A percentile compares a stretch with the other conserved stretches of the same genome.
These are phyloP conservation scores for Balanococcus diminutus DNA, from an alignment of 2,888 invertebrate species.

Conservation along the genomic window DNA sequence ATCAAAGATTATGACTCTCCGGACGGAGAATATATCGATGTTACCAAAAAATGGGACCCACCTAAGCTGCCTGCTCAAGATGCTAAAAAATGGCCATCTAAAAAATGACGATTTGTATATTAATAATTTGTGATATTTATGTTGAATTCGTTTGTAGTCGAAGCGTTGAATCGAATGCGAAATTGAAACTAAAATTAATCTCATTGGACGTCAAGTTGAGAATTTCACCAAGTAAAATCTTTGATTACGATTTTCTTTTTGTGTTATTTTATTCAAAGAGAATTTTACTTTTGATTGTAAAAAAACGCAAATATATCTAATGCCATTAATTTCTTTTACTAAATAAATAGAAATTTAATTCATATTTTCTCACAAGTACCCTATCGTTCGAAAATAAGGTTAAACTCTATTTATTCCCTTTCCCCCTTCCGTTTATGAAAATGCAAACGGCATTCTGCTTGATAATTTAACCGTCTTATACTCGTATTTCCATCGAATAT, in stretches of 20 bases:
- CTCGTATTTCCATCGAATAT: neutral
- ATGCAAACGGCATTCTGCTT: neutral
- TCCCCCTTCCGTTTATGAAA: neutral
- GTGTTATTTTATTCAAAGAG: neutral
- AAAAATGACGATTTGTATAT: neutral
- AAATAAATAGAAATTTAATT: too few relatives aligned
- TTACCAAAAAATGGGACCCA: constrained; percentile 77
- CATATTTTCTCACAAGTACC: too few relatives aligned
- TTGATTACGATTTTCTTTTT: too few relatives aligned
- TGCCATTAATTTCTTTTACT: too few relatives aligned
- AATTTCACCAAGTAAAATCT: too few relatives aligned
- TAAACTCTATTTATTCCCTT: too few relatives aligned
- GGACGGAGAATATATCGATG: constrained; percentile 88
- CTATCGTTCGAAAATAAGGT: too few relatives aligned
- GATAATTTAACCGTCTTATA: neutral
- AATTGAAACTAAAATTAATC: neutral
- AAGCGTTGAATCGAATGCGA: neutral
- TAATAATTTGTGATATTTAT: neutral
- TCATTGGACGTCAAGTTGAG: too few relatives aligned
- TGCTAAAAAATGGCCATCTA: neutral
- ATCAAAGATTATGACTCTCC: constrained; percentile 79
- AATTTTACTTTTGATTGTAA: too few relatives aligned
- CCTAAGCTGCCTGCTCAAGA: neutral
- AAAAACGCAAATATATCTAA: too few relatives aligned
- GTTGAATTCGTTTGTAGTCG: neutral